Evolutionary conservation across 2,797 vertebrate species (phyloP), one percentile per base, ranked within the genome.

Genomic region (Notolepis coatsorum): DNA sequence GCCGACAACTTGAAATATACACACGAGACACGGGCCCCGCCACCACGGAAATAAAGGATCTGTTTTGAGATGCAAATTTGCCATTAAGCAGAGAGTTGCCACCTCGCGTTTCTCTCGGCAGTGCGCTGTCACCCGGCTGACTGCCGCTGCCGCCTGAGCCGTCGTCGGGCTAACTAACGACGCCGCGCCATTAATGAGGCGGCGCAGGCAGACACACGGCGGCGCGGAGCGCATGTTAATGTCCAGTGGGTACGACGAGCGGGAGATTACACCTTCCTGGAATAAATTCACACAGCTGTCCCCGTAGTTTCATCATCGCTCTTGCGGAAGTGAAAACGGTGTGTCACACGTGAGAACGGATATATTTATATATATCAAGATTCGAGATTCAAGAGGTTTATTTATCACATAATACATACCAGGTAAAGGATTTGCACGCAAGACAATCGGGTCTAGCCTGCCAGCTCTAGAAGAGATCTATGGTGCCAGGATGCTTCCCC

Each of bases 101-200:
- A 67, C 75, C 51, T 81, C 59, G 39, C 38, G 20, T 62, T 78
- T 41, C 49, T 81, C n/a, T n/a, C n/a, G 75, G 75, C 76, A 72
- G 68, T 15, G 46, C n/a, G n/a, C 45, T 82, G 85, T 83, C 77
- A 77, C 80, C 66, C 23, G 63, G 65, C 61, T 70, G 78, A 83
- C 62, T 28, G 27, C 43, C 38, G 54, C 62, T 76, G 68, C 68
- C 63, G 68, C 68, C 63, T 53, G 38, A 79, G 52, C 48, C 45
- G 75, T 75, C 79, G 61, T 70, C 66, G n/a, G n/a, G n/a, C n/a
- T n/a, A n/a, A n/a, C 58, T 88, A 84, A 88, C 77, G 81, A 82
- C 64, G 68, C 59, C 37, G 51, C 56, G 51, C 56, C 6, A 17
- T 60, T 90, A 88, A 91, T 90, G 84, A 88, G 80, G 58, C 37